phyloP scores from a whole-genome alignment of 2,113 vertebrate species.

The Lanius collurio region DNA sequence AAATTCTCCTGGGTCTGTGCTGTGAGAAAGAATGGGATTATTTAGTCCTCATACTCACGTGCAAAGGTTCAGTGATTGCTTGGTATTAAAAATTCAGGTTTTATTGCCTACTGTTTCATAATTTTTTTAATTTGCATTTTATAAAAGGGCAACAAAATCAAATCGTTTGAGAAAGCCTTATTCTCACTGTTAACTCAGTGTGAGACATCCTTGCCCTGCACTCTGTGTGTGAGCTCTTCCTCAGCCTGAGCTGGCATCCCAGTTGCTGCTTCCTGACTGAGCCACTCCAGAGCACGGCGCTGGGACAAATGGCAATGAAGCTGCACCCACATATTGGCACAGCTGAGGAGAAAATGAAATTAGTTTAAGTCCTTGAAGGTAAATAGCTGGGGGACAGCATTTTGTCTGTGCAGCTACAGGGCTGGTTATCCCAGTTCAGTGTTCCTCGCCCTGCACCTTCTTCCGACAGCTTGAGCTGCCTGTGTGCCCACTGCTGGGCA shows the following conservation, averaged over 20 bases:
- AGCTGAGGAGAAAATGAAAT: not conserved
- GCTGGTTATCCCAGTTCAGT: fast-evolving
- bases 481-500: fast-evolving
- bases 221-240: not conserved
- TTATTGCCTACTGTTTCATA: conserved; percentile 49
- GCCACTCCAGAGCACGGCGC: fast-evolving
- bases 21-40: conserved; percentile 22
- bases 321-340: not conserved
- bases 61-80: not conserved
- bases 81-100: conserved; percentile 51
- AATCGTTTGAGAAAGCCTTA: not conserved
- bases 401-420: not conserved
- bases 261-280: not conserved
- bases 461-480: not conserved
- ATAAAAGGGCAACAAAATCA: conserved; percentile 54
- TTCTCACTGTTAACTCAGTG: not conserved
- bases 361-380: not conserved
- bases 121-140: conserved; percentile 34
- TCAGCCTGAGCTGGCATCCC: fast-evolving
- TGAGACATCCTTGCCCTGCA: not conserved
- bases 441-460: not conserved
- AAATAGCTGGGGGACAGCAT: not conserved
- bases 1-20: conserved; percentile 40
- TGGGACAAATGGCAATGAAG: not conserved
- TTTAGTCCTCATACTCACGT: not conserved